Conservation (phyloP, 2,797 vertebrate genomes). For the Pampus argenteus region DNA sequence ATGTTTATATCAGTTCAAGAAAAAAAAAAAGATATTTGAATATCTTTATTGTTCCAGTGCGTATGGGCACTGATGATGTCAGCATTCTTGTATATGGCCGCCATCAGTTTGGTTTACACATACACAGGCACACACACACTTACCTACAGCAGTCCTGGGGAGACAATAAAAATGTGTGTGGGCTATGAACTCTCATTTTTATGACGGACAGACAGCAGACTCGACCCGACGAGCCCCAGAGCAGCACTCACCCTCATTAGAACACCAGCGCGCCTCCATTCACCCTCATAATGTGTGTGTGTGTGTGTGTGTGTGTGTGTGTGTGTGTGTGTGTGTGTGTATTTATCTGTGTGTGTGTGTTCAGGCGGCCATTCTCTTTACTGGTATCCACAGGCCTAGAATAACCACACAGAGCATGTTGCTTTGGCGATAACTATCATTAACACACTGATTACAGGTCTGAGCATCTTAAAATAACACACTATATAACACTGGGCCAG, state of each 20-base stretch:
- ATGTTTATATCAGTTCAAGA: background rate
- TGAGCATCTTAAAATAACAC: conserved; percentile 80
- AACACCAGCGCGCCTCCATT: conserved; percentile 18
- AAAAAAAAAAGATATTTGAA: conserved; percentile 1
- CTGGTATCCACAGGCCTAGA: conserved; percentile 62
- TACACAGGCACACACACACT: background rate
- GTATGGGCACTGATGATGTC: conserved; percentile 25
- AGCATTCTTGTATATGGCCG: conserved; percentile 16
- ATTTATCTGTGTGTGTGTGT: conserved; percentile 35
- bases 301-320: background rate
- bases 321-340: conserved; percentile 36
- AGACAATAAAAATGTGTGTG: conserved; percentile 19
- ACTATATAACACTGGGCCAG: conserved; percentile 66
- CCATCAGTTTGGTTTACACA: background rate
- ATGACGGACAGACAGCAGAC: conserved; percentile 34
- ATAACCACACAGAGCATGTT: conserved; percentile 71
- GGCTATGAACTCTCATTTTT: conserved; percentile 34
- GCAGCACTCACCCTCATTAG: conserved; percentile 52
- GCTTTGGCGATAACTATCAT: conserved; percentile 82
- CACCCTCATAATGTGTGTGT: conserved; percentile 2
- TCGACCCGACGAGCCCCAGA: conserved; percentile 31
- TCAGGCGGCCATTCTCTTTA: conserved; percentile 39
- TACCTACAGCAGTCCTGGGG: background rate
- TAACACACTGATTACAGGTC: conserved; percentile 83
- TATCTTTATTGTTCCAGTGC: conserved; percentile 3